phyloP scores from a whole-genome alignment of 2,797 vertebrate species.

The Scarus forsteni region DNA sequence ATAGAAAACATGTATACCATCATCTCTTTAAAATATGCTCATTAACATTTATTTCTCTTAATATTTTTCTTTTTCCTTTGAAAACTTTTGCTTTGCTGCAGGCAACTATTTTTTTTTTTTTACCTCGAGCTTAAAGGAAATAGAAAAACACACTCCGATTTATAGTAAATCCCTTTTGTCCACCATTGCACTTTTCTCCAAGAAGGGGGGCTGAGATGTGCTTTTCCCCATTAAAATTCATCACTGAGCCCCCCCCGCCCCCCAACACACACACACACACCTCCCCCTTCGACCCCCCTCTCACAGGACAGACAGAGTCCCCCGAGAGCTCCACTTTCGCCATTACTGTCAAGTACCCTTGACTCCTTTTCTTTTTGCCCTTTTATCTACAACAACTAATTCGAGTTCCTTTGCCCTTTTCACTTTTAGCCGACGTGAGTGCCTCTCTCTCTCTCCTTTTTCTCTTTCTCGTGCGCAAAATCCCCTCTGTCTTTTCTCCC shows the following conservation, averaged over 20 bases:
- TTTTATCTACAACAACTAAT: conserved; percentile 99
- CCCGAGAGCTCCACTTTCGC: conserved; percentile 93
- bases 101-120: conserved; percentile 28
- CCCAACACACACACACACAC: conserved; percentile 4
- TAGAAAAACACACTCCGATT: conserved; percentile 56
- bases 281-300: conserved; percentile 52
- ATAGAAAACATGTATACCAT: neutral
- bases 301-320: conserved; percentile 86
- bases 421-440: conserved; percentile 92
- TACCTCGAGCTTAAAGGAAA: conserved; percentile 9
- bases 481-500: conserved; percentile 75
- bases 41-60: conserved; percentile 15
- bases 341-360: conserved; percentile 99
- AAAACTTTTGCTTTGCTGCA: conserved; percentile 42
- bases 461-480: conserved; percentile 70
- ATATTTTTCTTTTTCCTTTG: conserved; percentile 28
- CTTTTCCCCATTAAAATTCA: conserved; percentile 93
- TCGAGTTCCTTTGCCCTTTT: conserved; percentile 99
- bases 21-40: conserved; percentile 8
- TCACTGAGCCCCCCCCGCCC: conserved; percentile 76
- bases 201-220: conserved; percentile 65
- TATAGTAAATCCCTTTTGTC: conserved; percentile 84
- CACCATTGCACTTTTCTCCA: conserved; percentile 71
- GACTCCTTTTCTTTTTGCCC: conserved; percentile 97
- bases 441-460: conserved; percentile 52